phyloP scores from a whole-genome alignment of 2,797 vertebrate species.

The Sebastes wilsoni region DNA sequence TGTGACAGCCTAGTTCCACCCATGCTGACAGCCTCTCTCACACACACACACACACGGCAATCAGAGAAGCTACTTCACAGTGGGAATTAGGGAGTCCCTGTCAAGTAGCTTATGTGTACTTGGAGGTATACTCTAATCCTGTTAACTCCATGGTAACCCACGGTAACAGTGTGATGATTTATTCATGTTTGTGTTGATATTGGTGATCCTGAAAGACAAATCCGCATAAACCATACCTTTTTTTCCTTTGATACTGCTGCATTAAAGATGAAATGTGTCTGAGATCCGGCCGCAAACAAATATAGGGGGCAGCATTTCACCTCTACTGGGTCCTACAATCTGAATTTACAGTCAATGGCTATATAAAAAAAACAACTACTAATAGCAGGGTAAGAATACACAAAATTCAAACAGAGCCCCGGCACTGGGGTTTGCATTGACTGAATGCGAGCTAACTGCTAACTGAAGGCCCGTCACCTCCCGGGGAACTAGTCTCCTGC shows the following conservation, averaged over 20 bases:
- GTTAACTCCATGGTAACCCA: neutral
- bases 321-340: neutral
- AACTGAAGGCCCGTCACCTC: too few relatives aligned
- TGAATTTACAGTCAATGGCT: neutral
- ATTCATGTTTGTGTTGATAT: neutral
- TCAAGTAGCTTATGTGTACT: neutral
- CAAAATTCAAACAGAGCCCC: neutral
- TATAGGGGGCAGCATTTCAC: neutral
- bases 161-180: neutral
- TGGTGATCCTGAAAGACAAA: neutral
- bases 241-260: neutral
- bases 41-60: constrained; percentile 12
- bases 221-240: neutral
- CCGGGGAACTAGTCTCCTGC: too few relatives aligned
- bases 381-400: neutral
- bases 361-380: neutral
- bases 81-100: constrained; percentile 10
- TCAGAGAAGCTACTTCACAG: constrained; percentile 19
- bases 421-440: too few relatives aligned
- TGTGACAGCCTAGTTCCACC: constrained; percentile 52
- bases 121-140: neutral
- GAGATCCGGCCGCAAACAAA: neutral
- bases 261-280: neutral
- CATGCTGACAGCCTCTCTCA: neutral
- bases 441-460: too few relatives aligned